These are phyloP conservation scores for Pterostichus niger DNA, from an alignment of 2,888 invertebrate genomes.

Conservation along the genomic window DNA sequence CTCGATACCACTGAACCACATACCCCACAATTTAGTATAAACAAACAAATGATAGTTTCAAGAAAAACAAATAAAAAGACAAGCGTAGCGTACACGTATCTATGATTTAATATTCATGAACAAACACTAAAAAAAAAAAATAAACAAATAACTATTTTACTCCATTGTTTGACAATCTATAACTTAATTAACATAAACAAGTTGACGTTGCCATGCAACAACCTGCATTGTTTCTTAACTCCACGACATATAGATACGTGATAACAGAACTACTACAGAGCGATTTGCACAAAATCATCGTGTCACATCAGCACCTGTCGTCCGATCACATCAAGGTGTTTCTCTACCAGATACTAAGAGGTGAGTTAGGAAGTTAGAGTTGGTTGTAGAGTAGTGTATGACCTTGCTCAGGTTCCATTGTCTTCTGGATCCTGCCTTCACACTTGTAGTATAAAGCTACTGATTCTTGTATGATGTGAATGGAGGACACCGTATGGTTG, in stretches of 20 bases:
- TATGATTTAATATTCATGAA: conserved; percentile 13
- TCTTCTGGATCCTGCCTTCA: conserved; percentile 5
- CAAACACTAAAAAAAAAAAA: conserved; percentile 23
- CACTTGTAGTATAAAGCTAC: not conserved
- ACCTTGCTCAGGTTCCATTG: conserved; percentile 47
- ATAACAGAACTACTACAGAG: conserved; percentile 99
- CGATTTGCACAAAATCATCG: conserved; percentile 99
- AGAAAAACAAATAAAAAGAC: not conserved
- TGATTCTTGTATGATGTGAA: conserved; percentile 4
- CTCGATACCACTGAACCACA: no score
- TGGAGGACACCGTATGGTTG: conserved; percentile 32
- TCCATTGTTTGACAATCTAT: not conserved
- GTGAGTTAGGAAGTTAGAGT: conserved; percentile 79
- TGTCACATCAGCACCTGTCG: conserved; percentile 98
- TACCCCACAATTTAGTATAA: no score
- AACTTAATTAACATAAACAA: conserved; percentile 5
- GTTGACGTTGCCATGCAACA: conserved; percentile 4
- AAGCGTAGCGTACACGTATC: no score
- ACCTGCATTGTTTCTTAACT: conserved; percentile 73
- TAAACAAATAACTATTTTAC: conserved; percentile 1
- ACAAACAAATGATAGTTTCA: not conserved
- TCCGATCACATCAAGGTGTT: conserved; percentile 99
- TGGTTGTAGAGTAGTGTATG: conserved; percentile 6
- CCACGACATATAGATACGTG: conserved; percentile 89
- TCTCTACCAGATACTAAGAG: conserved; percentile 99